These are phyloP conservation scores for Neodiprion fabricii DNA, from an alignment of 1,140 invertebrate species.

Conservation along the genomic window DNA sequence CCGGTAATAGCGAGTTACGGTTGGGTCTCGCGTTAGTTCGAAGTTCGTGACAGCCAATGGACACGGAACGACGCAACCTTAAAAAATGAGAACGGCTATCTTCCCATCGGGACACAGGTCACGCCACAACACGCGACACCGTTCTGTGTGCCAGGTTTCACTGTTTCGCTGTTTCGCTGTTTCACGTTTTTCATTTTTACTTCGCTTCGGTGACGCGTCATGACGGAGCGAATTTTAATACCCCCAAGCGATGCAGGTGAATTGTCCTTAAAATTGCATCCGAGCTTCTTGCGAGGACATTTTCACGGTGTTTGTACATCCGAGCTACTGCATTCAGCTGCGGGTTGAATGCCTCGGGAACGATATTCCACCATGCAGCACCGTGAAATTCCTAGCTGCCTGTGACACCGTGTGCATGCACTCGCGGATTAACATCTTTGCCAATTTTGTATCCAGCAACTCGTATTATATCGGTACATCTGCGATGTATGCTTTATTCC, in stretches of 20 bases:
- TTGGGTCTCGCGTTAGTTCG: not conserved
- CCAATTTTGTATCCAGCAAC: too few relatives aligned
- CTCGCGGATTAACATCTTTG: too few relatives aligned
- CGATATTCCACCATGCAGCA: too few relatives aligned
- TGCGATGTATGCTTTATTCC: too few relatives aligned
- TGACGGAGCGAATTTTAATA: not conserved
- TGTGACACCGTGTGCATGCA: too few relatives aligned
- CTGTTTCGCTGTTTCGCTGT: not conserved
- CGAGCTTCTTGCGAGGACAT: not conserved
- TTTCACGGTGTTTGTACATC: not conserved
- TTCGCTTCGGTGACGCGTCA: not conserved
- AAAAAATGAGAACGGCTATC: not conserved
- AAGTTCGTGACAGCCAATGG: not conserved
- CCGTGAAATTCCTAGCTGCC: too few relatives aligned
- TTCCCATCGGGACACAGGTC: slow-evolving; percentile 1
- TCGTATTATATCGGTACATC: too few relatives aligned
- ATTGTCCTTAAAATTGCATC: not conserved
- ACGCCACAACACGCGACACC: not conserved
- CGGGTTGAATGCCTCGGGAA: too few relatives aligned
- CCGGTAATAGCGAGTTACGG: not conserved
- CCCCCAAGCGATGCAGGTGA: not conserved
- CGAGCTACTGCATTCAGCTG: not conserved
- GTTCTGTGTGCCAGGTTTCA: too few relatives aligned
- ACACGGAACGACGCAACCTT: not conserved
- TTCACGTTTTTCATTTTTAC: not conserved